Percentiles rank a stretch among this genome's conserved stretches.
These are phyloP conservation scores for Ophonus ardosiacus DNA, from an alignment of 2,888 invertebrate species.

Conservation along the genomic window DNA sequence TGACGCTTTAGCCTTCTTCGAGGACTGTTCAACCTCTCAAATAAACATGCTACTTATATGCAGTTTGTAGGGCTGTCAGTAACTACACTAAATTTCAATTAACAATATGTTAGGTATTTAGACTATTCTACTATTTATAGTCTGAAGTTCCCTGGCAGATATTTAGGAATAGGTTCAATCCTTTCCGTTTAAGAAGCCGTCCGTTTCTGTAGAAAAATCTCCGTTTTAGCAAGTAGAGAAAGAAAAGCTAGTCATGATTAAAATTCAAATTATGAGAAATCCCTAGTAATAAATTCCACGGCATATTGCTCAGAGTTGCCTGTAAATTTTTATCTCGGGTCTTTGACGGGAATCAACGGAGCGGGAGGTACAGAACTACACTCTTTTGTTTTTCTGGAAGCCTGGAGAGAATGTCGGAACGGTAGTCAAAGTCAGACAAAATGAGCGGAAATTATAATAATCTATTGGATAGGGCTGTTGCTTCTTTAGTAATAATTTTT, in stretches of 20 bases:
- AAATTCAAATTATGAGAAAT: constrained; percentile 56
- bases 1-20: neutral
- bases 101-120: too few relatives aligned
- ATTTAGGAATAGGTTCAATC: neutral
- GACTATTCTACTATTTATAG: too few relatives aligned
- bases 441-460: neutral
- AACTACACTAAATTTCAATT: neutral
- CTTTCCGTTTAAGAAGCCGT: neutral
- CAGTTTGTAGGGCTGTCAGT: neutral
- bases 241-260: constrained; percentile 29
- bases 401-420: neutral
- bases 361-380: neutral
- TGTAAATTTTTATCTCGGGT: constrained; percentile 42
- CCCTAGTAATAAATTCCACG: constrained; percentile 47
- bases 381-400: constrained; percentile 26
- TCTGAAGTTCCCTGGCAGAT: neutral
- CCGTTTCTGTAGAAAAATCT: neutral
- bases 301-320: constrained; percentile 49
- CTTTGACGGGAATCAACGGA: constrained; percentile 18
- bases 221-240: constrained; percentile 1
- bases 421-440: neutral
- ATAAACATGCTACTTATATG: neutral
- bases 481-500: neutral
- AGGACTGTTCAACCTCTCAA: neutral
- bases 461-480: neutral